Base-by-base conservation (phyloP, 1,140 invertebrate genomes). In the Caenorhabditis latens region DNA sequence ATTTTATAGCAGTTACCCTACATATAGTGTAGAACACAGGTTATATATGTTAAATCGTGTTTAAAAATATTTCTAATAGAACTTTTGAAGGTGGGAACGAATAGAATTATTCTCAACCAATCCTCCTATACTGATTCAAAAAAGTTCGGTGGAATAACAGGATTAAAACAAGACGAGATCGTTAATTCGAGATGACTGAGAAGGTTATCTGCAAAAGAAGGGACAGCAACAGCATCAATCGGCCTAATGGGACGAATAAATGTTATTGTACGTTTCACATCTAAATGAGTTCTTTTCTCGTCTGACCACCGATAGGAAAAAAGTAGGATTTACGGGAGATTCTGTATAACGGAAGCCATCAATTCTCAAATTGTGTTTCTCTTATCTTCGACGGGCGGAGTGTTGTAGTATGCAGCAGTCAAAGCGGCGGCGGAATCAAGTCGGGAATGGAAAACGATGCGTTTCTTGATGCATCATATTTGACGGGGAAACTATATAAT, bases 191-290 rank as follows among this genome's bases (percentile, higher is more conserved):
- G 40, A 79, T n/a, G 71, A 79, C 14, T 79, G 46, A 79, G 46
- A 50, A 79, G 71, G 71, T 79, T 79, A 50, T 79, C 71, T 79
- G 50, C 50, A 11, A 16, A 11, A 53, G 71, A 7, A 79, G n/a
- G 24, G 71, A 79, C 43, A 50, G 46, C 71, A 50, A 50, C 46
- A 50, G 46, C 46, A 50, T 50, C 43, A 7, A 50, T 24, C 71
- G 46, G 46, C 71, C 71, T 79, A 79, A 79, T 79, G 71, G 71
- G 71, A 79, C 71, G 71, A 79, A 79, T 79, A 79, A 79, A 79
- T 79, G 71, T 79, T 79, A 79, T 79, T 79, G 71, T 79, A 79
- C 71, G 46, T 50, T 53, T 79, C 71, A 79, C 71, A 79, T 79
- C 43, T 21, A 79, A 79, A 79, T 79, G 46, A 79, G 71, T 79